Evolutionary conservation across 1,140 invertebrate genomes (phyloP), one percentile per base, ranked within the genome.

Genomic region (Ceratina japonica): DNA sequence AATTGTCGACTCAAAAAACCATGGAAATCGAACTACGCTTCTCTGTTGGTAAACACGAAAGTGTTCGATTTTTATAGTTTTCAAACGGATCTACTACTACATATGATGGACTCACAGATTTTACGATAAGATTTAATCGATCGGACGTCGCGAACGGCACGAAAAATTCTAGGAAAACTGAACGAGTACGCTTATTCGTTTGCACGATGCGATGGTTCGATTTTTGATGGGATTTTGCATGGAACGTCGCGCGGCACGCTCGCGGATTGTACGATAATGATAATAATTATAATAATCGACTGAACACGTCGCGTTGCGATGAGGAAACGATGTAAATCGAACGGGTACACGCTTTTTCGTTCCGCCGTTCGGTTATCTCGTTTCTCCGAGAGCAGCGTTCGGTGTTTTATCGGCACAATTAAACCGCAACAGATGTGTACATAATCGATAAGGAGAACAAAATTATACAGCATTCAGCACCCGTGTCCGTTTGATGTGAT

Each of bases 401-500:
- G 87, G 37, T 10, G 37, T 44, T 84, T 88, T 86, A 72, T 31
- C 80, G 64, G 84, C 87, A 88, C 86, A 88, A 88, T 84, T 88
- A 71, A 56, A 75, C 75, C 80, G 73, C 66, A 68, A 70, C 78
- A 77, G 58, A 71, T 82, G 78, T 89, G 87, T 89, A 89, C 79
- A 89, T 89, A 89, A 86, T 81, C 66, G 66, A 18, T 69, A 69
- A 69, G 31, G 22, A 18, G 18, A 37, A 66, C 37, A 70, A 76
- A 85, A 49, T 52, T 56, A 44, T 8, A 44, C 37, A 44, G 37
- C 66, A 56, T 80, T 77, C 74, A 87, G 86, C 87, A 89, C 37
- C 87, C 75, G 80, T 89, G 83, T 88, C 83, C 83, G 66, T 86
- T 88, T 76, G 77, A 88, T 88, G 88, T 89, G 86, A 84, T 88